Conservation (phyloP, 1,140 invertebrate species). For the Condylostylus longicornis region DNA sequence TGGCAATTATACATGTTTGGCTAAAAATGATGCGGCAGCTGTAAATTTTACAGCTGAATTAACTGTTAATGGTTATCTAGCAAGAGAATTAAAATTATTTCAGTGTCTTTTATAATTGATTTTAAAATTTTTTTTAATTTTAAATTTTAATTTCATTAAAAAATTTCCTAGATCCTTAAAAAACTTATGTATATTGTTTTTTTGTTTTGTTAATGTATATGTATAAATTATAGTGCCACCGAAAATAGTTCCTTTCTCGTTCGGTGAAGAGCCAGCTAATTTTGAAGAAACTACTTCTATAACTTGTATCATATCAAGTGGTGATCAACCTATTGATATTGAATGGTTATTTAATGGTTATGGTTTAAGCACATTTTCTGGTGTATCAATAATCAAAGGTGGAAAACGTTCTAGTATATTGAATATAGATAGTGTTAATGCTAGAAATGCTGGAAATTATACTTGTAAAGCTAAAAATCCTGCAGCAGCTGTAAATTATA, state of each 20-base stretch:
- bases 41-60: conserved; percentile 48
- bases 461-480: conserved; percentile 42
- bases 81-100: too few relatives aligned
- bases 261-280: conserved; percentile 39
- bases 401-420: conserved; percentile 38
- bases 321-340: conserved; percentile 47
- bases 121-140: too few relatives aligned
- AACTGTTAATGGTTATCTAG: conserved; percentile 65
- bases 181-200: too few relatives aligned
- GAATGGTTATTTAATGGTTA: conserved; percentile 44
- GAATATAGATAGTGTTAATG: conserved; percentile 41
- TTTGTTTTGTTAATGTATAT: background rate
- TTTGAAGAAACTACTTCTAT: conserved; percentile 42
- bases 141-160: too few relatives aligned
- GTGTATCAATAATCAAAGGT: conserved; percentile 11
- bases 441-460: conserved; percentile 38
- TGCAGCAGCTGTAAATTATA: conserved; percentile 26
- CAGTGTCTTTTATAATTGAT: too few relatives aligned
- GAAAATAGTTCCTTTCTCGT: conserved; percentile 42
- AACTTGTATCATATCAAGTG: conserved; percentile 42
- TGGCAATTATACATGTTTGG: conserved; percentile 47
- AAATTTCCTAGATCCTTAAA: conserved; percentile 4
- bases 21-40: conserved; percentile 51
- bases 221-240: conserved; percentile 35
- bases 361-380: conserved; percentile 29